These are phyloP conservation scores for Ophioninae sp. DNA, from an alignment of 2,888 invertebrate species.

Conservation along the genomic window DNA sequence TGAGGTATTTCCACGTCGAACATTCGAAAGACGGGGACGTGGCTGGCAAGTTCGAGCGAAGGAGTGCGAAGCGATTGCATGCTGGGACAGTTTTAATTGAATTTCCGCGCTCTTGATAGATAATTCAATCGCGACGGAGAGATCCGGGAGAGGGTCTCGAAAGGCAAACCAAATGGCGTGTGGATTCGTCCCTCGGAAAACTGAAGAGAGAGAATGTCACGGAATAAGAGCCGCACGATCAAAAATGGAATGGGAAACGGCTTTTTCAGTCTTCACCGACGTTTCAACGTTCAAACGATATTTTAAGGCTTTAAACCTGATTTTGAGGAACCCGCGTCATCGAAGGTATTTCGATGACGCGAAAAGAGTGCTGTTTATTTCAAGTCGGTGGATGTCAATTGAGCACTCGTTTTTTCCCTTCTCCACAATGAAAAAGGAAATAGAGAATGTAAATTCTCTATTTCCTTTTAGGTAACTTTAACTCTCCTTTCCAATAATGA, in stretches of 20 bases:
- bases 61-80: constrained; percentile 43
- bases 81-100: constrained; percentile 60
- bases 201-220: constrained; percentile 9
- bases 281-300: constrained; percentile 14
- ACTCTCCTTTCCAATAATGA: too few species aligned
- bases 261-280: constrained; percentile 3
- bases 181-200: constrained; percentile 26
- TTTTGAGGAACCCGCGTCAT: not conserved
- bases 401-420: not conserved
- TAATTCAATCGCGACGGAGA: constrained; percentile 58
- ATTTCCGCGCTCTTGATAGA: constrained; percentile 50
- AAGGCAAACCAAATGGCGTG: constrained; percentile 41
- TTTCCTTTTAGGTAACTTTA: too few species aligned
- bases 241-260: constrained; percentile 29
- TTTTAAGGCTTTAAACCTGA: constrained; percentile 7
- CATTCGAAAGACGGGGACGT: not conserved
- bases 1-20: constrained; percentile 21
- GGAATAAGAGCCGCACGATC: constrained; percentile 22
- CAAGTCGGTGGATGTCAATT: not conserved
- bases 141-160: constrained; percentile 37
- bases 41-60: constrained; percentile 23
- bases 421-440: too few species aligned
- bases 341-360: not conserved
- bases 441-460: too few species aligned
- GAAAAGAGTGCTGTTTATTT: not conserved